Percentiles rank a stretch among this genome's conserved stretches.
Conservation (phyloP, 2,888 invertebrate genomes). For the Dasypolia templi region DNA sequence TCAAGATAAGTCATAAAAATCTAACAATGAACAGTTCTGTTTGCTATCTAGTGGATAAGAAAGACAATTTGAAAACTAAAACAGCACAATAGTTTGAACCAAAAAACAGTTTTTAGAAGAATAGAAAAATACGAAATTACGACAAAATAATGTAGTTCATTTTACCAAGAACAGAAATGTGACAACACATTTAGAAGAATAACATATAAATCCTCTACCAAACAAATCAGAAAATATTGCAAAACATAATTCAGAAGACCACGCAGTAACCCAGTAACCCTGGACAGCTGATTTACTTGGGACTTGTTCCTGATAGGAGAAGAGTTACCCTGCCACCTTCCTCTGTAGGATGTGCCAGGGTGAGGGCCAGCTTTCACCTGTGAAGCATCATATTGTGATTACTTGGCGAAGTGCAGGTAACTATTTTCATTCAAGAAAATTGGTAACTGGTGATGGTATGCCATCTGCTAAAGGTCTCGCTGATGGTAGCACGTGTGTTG, state of each 20-base stretch:
- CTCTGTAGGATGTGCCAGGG: conserved; percentile 47
- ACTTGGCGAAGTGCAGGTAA: not conserved
- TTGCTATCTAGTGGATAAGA: not conserved
- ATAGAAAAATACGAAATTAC: not conserved
- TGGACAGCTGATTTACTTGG: conserved; percentile 10
- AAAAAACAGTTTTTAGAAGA: not conserved
- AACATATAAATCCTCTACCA: not conserved
- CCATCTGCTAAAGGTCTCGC: too few relatives aligned
- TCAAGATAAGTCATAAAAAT: not conserved
- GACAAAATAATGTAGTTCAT: not conserved
- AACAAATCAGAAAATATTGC: not conserved
- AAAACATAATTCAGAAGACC: conserved; percentile 21
- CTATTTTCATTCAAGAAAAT: not conserved
- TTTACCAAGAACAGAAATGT: not conserved
- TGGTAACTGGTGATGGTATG: not conserved
- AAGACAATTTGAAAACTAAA: not conserved
- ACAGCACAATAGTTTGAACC: not conserved
- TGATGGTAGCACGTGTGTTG: too few relatives aligned
- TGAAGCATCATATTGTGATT: conserved; percentile 1
- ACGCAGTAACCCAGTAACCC: not conserved
- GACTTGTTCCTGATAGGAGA: not conserved
- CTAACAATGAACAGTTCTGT: too few relatives aligned
- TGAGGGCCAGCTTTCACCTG: conserved; percentile 51
- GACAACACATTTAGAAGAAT: conserved; percentile 9
- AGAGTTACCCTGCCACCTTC: conserved; percentile 31